A percentile compares a stretch with the other conserved stretches of the same genome.
Evolutionary conservation across 2,113 vertebrate species (phyloP).

Genomic region (Turnix velox): DNA sequence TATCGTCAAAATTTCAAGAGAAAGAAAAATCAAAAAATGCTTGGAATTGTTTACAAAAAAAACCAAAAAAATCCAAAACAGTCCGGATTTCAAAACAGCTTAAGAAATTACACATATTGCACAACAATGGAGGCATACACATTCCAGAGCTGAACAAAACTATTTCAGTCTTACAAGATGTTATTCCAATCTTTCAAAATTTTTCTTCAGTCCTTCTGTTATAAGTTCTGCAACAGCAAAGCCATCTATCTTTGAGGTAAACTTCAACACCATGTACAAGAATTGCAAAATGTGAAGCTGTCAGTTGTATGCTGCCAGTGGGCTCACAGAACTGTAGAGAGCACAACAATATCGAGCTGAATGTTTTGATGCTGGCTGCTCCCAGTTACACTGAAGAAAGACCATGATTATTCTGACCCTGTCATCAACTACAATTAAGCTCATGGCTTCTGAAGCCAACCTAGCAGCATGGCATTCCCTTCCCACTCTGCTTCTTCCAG

Average conservation of each 20-base stretch:
- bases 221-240: not conserved
- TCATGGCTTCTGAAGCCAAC: not conserved
- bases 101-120: conserved; percentile 33
- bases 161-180: not conserved
- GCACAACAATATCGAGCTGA: not conserved
- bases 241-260: not conserved
- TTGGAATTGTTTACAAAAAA: not conserved
- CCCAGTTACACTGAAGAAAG: not conserved
- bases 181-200: not conserved
- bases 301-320: not conserved
- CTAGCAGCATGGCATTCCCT: not conserved
- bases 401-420: not conserved
- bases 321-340: not conserved
- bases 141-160: not conserved
- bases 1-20: not conserved
- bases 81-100: not conserved
- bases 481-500: not conserved
- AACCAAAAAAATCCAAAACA: not conserved
- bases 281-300: not conserved
- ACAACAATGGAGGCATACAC: not conserved
- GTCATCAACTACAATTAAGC: fast-evolving
- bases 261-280: not conserved
- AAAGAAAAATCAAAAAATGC: not conserved
- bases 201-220: not conserved
- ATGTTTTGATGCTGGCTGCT: not conserved